Conservation (phyloP, 2,888 invertebrate genomes). For the Diadromus collaris region DNA sequence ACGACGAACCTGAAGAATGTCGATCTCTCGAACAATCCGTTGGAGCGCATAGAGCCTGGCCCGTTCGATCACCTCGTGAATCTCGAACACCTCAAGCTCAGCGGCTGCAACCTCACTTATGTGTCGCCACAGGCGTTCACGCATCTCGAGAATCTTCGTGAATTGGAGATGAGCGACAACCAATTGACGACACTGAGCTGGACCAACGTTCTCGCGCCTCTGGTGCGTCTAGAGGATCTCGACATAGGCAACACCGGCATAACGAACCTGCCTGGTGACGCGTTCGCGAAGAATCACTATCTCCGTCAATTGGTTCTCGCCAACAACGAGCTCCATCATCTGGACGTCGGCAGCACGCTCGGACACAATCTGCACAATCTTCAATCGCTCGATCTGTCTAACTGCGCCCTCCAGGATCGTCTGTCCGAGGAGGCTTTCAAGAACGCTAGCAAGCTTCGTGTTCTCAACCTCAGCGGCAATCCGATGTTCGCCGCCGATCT, state of each 20-base stretch:
- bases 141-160: slow-evolving; percentile 83
- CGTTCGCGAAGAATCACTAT: slow-evolving; percentile 85
- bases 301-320: slow-evolving; percentile 84
- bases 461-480: slow-evolving; percentile 85
- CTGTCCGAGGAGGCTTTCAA: slow-evolving; percentile 86
- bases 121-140: slow-evolving; percentile 83
- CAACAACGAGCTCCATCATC: slow-evolving; percentile 84
- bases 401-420: slow-evolving; percentile 85
- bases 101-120: slow-evolving; percentile 84
- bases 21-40: slow-evolving; percentile 87
- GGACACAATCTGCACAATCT: slow-evolving; percentile 85
- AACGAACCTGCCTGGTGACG: slow-evolving; percentile 84
- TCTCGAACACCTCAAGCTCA: slow-evolving; percentile 85
- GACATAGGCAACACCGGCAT: slow-evolving; percentile 84
- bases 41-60: slow-evolving; percentile 82
- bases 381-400: slow-evolving; percentile 85
- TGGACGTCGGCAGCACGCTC: slow-evolving; percentile 85
- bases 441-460: slow-evolving; percentile 85
- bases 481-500: slow-evolving; percentile 86
- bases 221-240: slow-evolving; percentile 84
- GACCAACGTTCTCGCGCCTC: slow-evolving; percentile 83
- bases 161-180: slow-evolving; percentile 85
- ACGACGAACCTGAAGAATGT: slow-evolving; percentile 85
- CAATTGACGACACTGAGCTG: slow-evolving; percentile 82
- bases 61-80: slow-evolving; percentile 85